Conservation (phyloP, 2,797 vertebrate species). For the Limnodromus scolopaceus region DNA sequence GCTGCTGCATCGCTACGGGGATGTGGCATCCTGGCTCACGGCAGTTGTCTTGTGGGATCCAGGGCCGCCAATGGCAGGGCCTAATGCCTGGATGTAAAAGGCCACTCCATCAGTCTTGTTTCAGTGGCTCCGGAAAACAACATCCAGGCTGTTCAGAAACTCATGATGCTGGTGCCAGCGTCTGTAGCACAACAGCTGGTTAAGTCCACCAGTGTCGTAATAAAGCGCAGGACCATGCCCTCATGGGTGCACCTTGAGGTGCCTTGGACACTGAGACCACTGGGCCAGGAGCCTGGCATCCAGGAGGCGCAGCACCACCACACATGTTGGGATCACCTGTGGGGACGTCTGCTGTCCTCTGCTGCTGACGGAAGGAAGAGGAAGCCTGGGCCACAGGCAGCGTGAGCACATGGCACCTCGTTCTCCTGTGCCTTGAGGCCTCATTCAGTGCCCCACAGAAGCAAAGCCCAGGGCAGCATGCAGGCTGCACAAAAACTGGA, state of each 20-base stretch:
- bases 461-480: not conserved
- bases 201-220: not conserved
- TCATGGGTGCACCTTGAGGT: not conserved
- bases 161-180: not conserved
- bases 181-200: not conserved
- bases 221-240: rapidly evolving
- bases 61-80: not conserved
- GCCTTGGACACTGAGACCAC: not conserved
- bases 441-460: rapidly evolving
- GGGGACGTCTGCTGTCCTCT: not conserved
- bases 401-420: rapidly evolving
- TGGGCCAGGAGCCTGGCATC: not conserved
- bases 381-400: too few species aligned
- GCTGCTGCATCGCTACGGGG: too few species aligned
- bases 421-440: not conserved
- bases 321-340: not conserved
- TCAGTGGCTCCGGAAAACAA: not conserved
- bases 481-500: not conserved
- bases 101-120: not conserved
- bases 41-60: not conserved
- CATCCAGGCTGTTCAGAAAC: not conserved
- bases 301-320: not conserved
- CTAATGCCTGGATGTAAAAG: not conserved
- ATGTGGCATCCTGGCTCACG: rapidly evolving
- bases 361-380: not conserved